Evolutionary conservation across 2,113 vertebrate species (phyloP).

Genomic region (Carassius gibelio): DNA sequence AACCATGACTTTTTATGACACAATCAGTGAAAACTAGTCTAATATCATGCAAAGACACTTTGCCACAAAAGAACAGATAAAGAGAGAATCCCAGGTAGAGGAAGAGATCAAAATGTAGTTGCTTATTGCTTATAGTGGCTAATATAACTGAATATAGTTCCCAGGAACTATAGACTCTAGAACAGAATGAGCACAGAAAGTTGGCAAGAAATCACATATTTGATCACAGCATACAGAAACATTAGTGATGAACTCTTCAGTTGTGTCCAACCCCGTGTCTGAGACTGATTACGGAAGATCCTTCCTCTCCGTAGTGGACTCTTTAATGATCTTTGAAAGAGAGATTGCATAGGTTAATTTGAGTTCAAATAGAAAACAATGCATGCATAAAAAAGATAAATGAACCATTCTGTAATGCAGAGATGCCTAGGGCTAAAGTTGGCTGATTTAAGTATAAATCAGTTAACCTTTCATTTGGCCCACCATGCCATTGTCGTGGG

Average conservation of each 20-base stretch:
- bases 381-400: neutral
- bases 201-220: neutral
- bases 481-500: too few relatives aligned
- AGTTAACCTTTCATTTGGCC: too few relatives aligned
- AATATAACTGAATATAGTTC: neutral
- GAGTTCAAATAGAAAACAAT: slow-evolving; percentile 13
- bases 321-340: slow-evolving; percentile 77
- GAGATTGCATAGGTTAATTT: slow-evolving; percentile 18
- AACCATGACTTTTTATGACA: slow-evolving; percentile 26
- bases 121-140: neutral
- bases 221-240: slow-evolving; percentile 13
- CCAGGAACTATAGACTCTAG: neutral
- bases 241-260: slow-evolving; percentile 5
- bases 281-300: slow-evolving; percentile 69
- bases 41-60: neutral
- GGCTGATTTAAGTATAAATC: too few relatives aligned
- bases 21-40: slow-evolving; percentile 1
- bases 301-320: slow-evolving; percentile 76
- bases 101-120: neutral
- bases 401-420: neutral
- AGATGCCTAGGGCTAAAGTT: too few relatives aligned
- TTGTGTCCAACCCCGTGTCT: neutral
- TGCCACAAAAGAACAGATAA: neutral
- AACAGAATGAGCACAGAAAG: neutral
- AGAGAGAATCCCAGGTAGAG: neutral